Percentiles rank a stretch among this genome's conserved stretches.
Evolutionary conservation across 2,113 vertebrate genomes (phyloP).

Genomic region (Ochotona curzoniae): DNA sequence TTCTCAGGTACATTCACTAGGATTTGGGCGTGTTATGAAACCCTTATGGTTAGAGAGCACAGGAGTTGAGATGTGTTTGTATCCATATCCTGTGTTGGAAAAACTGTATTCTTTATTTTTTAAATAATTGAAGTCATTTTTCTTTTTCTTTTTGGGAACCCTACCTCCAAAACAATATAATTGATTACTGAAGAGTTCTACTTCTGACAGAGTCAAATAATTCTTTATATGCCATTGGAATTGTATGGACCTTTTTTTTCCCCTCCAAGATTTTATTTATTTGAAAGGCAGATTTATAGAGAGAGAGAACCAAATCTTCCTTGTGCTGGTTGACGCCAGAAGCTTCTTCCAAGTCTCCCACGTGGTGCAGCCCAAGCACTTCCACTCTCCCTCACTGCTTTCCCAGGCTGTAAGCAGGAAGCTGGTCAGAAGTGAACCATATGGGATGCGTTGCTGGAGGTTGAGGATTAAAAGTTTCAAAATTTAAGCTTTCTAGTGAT

Average conservation of each 20-base stretch:
- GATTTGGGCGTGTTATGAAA: not conserved
- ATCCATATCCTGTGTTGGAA: conserved; percentile 29
- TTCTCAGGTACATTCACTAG: not conserved
- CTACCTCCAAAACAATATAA: not conserved
- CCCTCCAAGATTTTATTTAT: too few species aligned
- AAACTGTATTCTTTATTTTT: not conserved
- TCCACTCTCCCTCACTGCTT: too few species aligned
- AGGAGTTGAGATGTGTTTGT: conserved; percentile 48
- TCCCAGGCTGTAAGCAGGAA: too few species aligned
- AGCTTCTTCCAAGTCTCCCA: too few species aligned
- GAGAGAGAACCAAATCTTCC: too few species aligned
- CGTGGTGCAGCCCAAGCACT: too few species aligned
- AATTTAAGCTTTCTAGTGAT: not conserved
- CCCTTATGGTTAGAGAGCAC: not conserved
- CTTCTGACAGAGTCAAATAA: not conserved
- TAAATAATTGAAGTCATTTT: not conserved
- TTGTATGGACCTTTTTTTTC: not conserved
- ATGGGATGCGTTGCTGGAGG: too few species aligned
- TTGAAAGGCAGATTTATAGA: too few species aligned
- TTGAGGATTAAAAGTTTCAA: not conserved
- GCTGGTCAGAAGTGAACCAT: too few species aligned
- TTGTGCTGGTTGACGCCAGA: too few species aligned
- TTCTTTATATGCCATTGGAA: not conserved
- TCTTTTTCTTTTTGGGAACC: not conserved
- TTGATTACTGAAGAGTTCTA: not conserved